Base-by-base conservation (phyloP, 2,113 vertebrate genomes). In the Shinisaurus crocodilurus region DNA sequence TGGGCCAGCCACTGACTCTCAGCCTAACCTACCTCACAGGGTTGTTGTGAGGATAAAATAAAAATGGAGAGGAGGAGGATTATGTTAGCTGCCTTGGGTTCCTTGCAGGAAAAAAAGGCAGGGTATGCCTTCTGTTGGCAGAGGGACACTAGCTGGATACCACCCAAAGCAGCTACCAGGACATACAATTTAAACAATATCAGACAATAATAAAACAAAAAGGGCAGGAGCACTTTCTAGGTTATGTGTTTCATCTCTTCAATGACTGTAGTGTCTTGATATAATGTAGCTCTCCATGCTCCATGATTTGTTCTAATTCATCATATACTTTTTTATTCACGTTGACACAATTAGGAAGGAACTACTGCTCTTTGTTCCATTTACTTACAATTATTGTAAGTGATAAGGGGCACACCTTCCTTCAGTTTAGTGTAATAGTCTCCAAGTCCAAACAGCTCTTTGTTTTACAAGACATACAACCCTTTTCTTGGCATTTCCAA, bases 321-420 rank as follows among this genome's bases (percentile, higher is more conserved):
- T 91, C 69, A 77, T 91, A 3, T 70, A 82, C 88, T 16, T 89
- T 93, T 70, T 23, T 86, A 94, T 93, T 93, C 87, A 91, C 91
- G 69, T 89, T 77, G 74, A 5, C 37, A 87, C n/a, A 72, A 81
- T 94, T 91, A 87, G 37, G 82, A 90, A 87, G 37, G 82, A 90
- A 90, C 13, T 65, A 80, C 45, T 87, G 25, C 40, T 86, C 76
- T 91, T 93, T 93, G 81, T 25, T 75, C 54, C 72, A 67, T 67
- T 84, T 89, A 60, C 18, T 37, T 84, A 16, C 48, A 1, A 82
- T 54, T 86, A 29, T 6, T 48, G 60, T 15, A 6, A 45, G 45
- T 82, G 82, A 90, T 12, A 90, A 70, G 90, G 50, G 37, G 37
- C 34, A 63, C 20, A 1, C 79, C 37, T 91, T 95, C 82, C 48